Evolutionary conservation across 2,797 vertebrate species (phyloP).

Genomic region (Lithobates sylvaticus): DNA sequence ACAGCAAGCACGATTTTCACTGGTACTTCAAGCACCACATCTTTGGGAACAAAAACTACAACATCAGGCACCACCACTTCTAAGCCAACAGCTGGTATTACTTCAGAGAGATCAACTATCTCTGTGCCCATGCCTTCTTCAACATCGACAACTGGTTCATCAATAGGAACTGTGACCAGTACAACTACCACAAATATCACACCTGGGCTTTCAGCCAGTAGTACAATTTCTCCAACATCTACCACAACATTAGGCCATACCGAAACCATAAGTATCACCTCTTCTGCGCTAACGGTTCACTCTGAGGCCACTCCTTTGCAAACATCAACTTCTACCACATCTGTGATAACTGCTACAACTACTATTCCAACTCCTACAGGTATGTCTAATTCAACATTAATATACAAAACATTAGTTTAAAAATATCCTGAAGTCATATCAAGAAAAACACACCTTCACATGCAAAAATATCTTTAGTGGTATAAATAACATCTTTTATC

Average conservation of each 20-base stretch:
- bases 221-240: conserved; percentile 53
- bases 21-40: not conserved
- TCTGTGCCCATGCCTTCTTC: too few relatives aligned
- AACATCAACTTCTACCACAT: not conserved
- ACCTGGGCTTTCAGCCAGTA: conserved; percentile 20
- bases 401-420: not conserved
- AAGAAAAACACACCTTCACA: too few relatives aligned
- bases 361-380: not conserved
- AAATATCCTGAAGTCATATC: too few relatives aligned
- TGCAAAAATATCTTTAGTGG: too few relatives aligned
- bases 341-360: not conserved
- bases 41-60: not conserved
- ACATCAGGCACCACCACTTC: conserved; percentile 11
- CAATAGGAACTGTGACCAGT: not conserved
- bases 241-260: conserved; percentile 30
- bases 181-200: not conserved
- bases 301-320: not conserved
- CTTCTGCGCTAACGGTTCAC: not conserved
- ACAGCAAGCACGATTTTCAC: not conserved
- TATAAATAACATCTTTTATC: too few relatives aligned
- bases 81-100: too few relatives aligned
- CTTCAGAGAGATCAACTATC: too few relatives aligned
- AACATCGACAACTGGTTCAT: not conserved
- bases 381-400: not conserved
- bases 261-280: not conserved